Conservation (phyloP, 2,113 vertebrate species). For the Onychorhynchus coronatus region DNA sequence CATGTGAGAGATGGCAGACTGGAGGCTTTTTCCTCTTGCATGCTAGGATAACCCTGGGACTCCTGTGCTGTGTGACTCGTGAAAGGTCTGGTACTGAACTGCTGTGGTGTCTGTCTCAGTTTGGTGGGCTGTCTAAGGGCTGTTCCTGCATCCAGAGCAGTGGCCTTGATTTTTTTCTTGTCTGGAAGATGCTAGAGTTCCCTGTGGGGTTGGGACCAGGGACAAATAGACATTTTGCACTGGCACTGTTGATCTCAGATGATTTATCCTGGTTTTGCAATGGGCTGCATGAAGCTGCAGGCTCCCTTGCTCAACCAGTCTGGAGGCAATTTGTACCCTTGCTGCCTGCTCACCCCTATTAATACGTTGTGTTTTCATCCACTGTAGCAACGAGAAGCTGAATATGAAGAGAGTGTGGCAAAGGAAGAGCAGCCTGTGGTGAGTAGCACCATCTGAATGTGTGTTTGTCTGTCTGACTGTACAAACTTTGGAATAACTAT, state of each 20-base stretch:
- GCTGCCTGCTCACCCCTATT: background rate
- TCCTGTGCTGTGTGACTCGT: background rate
- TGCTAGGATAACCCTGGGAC: background rate
- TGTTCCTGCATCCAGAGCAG: background rate
- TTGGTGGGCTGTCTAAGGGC: background rate
- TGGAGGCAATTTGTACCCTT: background rate
- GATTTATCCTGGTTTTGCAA: background rate
- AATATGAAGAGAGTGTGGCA: conserved; percentile 90
- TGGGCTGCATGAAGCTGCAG: background rate
- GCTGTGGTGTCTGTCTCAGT: background rate
- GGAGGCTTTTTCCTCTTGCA: background rate
- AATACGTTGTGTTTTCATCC: background rate
- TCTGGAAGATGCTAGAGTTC: background rate
- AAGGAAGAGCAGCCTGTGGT: conserved; percentile 91
- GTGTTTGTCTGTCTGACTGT: background rate
- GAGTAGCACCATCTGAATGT: conserved; percentile 36
- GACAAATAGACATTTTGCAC: background rate
- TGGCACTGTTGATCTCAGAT: background rate
- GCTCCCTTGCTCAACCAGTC: background rate
- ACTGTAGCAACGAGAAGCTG: conserved; percentile 87
- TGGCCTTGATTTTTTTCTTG: background rate
- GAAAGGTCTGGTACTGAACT: background rate
- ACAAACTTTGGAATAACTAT: background rate
- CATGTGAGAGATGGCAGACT: background rate
- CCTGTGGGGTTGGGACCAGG: background rate